Conservation (phyloP, 1,140 invertebrate species). For the Mamestra configurata region DNA sequence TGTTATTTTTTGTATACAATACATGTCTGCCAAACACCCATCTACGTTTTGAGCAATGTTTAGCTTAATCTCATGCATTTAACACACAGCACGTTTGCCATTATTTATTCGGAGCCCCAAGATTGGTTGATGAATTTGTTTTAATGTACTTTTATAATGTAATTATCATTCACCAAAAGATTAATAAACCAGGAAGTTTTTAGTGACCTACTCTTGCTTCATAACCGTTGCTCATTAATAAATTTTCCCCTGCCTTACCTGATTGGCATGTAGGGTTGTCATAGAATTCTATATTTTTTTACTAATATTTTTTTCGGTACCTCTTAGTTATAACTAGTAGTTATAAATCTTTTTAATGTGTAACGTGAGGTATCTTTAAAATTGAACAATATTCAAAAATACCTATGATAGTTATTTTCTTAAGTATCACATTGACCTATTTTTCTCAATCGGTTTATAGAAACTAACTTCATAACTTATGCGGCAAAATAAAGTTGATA, state of each 20-base stretch:
- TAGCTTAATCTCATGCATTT: too few relatives aligned
- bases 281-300: not conserved
- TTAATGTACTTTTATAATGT: too few relatives aligned
- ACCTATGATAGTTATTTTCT: not conserved
- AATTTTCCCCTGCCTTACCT: not conserved
- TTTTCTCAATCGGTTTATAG: not conserved
- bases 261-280: slow-evolving; percentile 6
- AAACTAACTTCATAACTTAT: slow-evolving; percentile 17
- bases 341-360: not conserved
- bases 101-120: too few relatives aligned
- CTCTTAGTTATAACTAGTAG: not conserved
- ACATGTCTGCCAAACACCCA: too few relatives aligned
- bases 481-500: slow-evolving; percentile 5
- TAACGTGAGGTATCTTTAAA: not conserved
- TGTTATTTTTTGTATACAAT: too few relatives aligned
- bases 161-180: too few relatives aligned
- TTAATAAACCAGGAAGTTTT: too few relatives aligned
- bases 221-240: not conserved
- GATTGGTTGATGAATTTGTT: too few relatives aligned
- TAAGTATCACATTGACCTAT: slow-evolving; percentile 23
- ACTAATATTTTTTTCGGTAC: too few relatives aligned
- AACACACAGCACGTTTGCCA: too few relatives aligned
- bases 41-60: too few relatives aligned
- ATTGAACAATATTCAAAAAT: not conserved
- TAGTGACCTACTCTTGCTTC: too few relatives aligned